Evolutionary conservation across 1,140 invertebrate species (phyloP), one percentile per base, ranked within the genome.

Genomic region (Diachasmimorpha longicaudata): DNA sequence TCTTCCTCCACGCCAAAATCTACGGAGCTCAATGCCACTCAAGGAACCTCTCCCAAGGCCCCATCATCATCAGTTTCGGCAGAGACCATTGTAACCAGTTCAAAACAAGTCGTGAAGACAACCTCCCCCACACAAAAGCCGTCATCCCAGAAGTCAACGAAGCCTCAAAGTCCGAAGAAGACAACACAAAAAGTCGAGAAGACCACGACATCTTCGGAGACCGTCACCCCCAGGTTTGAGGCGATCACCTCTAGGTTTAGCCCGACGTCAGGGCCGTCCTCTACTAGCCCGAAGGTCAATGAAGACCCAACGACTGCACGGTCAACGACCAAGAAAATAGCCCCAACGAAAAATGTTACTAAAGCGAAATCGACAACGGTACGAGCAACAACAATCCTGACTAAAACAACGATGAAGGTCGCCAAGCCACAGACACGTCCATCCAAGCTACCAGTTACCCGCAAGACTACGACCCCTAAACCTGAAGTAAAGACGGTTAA

Each of bases 371-470:
- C 87, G 81, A 78, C 76, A 11, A 79, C 70, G 9, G 72, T 76
- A 39, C 77, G 44, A 16, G 11, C 76, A 11, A 58, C 70, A 16
- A 76, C 79, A 16, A 73, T 81, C n/a, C 75, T 73, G 8, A 74
- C 74, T 21, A 82, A 81, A 68, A 75, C 81, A 52, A 76, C 77
- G 85, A 90, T 86, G 88, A 90, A 79, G 88, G 89, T 86, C 84
- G 85, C 39, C 1, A 23, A 70, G 71, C 75, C 78, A 16, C 46
- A 69, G 79, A 80, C 39, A 80, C 82, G 73, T 84, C 79, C 14
- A 79, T 83, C 74, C 4, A 83, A 79, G 78, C 80, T 31, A 3
- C 31, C 84, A 39, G 81, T 77, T 10, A 79, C 79, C 10, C 85
- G 80, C 21, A 87, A 84, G 76, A 83, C 77, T 13, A 79, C 82